A percentile compares a stretch with the other conserved stretches of the same genome.
phyloP scores from a whole-genome alignment of 2,113 vertebrate species.

The Ptilonorhynchus violaceus region DNA sequence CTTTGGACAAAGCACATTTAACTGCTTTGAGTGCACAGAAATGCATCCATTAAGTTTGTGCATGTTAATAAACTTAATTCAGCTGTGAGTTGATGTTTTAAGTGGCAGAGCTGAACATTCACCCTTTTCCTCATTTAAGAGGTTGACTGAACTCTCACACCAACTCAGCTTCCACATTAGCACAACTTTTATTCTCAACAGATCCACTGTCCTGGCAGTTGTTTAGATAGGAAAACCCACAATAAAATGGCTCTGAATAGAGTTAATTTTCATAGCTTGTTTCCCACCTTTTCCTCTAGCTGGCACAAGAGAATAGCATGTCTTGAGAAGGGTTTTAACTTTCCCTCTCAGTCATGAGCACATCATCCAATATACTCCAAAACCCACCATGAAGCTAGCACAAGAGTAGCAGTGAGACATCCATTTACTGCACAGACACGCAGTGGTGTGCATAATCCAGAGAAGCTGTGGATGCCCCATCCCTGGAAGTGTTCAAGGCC shows the following conservation, averaged over 20 bases:
- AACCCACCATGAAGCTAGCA: background rate
- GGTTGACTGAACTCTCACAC: background rate
- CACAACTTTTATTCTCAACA: background rate
- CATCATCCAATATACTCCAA: background rate
- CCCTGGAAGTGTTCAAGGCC: background rate
- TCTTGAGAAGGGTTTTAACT: background rate
- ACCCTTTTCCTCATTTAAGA: background rate
- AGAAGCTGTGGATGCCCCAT: background rate
- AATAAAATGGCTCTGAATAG: background rate
- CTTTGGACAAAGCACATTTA: background rate
- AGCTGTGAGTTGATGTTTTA: background rate
- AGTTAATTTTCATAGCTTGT: background rate
- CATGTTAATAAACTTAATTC: background rate
- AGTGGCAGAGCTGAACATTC: background rate
- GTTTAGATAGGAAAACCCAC: background rate
- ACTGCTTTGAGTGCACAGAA: background rate
- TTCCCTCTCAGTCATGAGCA: background rate
- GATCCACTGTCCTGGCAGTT: background rate
- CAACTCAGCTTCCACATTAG: background rate
- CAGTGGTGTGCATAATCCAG: background rate
- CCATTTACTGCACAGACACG: background rate
- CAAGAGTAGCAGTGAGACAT: background rate
- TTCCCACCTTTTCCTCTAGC: background rate
- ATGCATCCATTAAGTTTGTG: background rate
- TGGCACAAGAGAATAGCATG: rapidly evolving